Percentiles rank a stretch among this genome's conserved stretches.
phyloP scores from a whole-genome alignment of 2,113 vertebrate species.

The Morone chrysops region DNA sequence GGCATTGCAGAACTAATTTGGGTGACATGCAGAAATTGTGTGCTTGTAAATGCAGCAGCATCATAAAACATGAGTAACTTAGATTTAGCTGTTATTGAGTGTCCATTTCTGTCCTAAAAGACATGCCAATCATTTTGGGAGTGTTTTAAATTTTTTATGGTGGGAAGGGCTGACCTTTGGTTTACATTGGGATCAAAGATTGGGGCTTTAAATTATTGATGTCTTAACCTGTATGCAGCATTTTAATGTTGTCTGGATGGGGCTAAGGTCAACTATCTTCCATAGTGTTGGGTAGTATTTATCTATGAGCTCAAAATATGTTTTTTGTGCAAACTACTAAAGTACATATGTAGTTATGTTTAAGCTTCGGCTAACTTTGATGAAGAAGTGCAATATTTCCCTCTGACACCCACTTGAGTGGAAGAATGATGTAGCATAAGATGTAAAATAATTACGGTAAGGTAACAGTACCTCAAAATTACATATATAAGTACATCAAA shows the following conservation, averaged over 20 bases:
- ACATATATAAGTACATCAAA: background rate
- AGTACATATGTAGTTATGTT: background rate
- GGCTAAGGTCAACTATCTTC: background rate
- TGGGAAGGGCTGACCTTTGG: conserved; percentile 67
- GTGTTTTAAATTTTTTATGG: conserved; percentile 62
- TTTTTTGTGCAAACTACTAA: background rate
- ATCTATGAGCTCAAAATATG: background rate
- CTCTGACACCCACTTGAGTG: background rate
- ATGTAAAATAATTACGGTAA: background rate
- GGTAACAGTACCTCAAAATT: background rate
- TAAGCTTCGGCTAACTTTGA: background rate
- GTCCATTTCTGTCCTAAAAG: background rate
- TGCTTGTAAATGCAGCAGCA: no score
- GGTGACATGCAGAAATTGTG: no score
- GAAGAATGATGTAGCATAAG: background rate
- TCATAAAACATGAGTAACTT: background rate
- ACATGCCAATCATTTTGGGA: conserved; percentile 5
- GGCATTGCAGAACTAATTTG: no score
- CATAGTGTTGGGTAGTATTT: background rate
- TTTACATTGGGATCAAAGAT: conserved; percentile 66
- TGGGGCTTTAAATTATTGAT: conserved; percentile 66
- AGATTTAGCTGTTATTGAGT: background rate
- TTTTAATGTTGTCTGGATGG: conserved; percentile 34
- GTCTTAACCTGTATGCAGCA: conserved; percentile 37
- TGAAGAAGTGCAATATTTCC: background rate